Percentiles rank a stretch among this genome's conserved stretches.
Conservation (phyloP, 2,888 invertebrate species). For the Hartigia nigra region DNA sequence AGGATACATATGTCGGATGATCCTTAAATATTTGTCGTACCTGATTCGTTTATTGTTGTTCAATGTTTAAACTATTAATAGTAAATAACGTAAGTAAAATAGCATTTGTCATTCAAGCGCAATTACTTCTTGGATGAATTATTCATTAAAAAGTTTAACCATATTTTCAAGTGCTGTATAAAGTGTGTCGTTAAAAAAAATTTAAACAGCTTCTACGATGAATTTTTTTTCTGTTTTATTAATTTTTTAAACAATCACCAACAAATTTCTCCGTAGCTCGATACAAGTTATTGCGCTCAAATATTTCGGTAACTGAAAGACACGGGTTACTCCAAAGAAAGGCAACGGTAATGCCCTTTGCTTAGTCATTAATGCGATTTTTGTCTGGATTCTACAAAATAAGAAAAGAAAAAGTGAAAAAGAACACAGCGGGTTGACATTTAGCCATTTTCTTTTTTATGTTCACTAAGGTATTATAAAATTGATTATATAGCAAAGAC, state of each 20-base stretch:
- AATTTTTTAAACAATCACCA: neutral
- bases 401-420: neutral
- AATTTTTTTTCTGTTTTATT: neutral
- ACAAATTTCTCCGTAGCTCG: neutral
- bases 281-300: conserved; percentile 12
- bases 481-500: neutral
- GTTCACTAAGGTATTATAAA: neutral
- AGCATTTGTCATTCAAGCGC: neutral
- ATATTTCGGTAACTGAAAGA: conserved; percentile 40
- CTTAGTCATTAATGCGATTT: neutral
- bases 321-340: conserved; percentile 28
- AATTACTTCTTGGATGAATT: neutral
- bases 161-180: neutral
- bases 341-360: conserved; percentile 39
- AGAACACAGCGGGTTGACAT: neutral
- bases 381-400: neutral
- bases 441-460: neutral
- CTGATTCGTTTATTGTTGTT: conserved; percentile 3
- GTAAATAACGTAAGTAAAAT: conserved; percentile 1
- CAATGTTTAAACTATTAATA: conserved; percentile 2
- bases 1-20: neutral
- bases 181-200: neutral
- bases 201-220: neutral
- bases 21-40: conserved; percentile 2
- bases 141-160: neutral